Evolutionary conservation across 1,140 invertebrate genomes (phyloP), one percentile per base, ranked within the genome.

Genomic region (Ostrea denselamellosa): DNA sequence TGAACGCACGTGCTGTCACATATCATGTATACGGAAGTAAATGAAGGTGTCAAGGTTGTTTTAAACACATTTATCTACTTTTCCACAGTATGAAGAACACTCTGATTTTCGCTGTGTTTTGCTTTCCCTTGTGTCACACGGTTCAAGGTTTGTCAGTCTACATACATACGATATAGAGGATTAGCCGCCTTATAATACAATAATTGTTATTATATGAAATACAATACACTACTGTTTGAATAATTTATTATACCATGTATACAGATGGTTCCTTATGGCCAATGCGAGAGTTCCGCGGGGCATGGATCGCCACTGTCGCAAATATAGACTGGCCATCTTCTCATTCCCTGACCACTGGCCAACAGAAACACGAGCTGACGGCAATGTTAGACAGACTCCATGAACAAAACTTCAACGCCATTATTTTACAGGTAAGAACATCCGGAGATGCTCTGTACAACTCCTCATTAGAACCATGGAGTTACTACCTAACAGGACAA

Each of bases 291-390:
- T 93, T 94, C 82, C 89, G 93, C 34, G 93, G 89, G 84, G 91
- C 90, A 5, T 94, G 92, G 92, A 87, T 94, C 7, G 93, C 93
- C 5, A 94, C 94, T 14, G 94, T 94, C 8, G 88, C 90, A 19
- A 94, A 94, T 87, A 93, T 94, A 34, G 94, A 94, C 88, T 94
- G 94, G 94, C 94, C 94, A 10, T 88, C 90, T 10, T 92, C 91
- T 54, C 86, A 82, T 10, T 83, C 89, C 62, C 83, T 90, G 22
- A 88, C 93, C 12, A 87, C 93, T 10, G 58, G 10, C 17, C 90
- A 92, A 81, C 93, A 94, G 85, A 88, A 93, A 87, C 53, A 89
- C 1, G 93, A 94, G 87, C 83, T 94, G 8, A 83, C 86, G 10
- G 28, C 81, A 0, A 90, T 93, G 28, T 86, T 94, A 8, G 88